A percentile compares a stretch with the other conserved stretches of the same genome.
Conservation (phyloP, 2,113 vertebrate genomes). For the Podiceps cristatus region DNA sequence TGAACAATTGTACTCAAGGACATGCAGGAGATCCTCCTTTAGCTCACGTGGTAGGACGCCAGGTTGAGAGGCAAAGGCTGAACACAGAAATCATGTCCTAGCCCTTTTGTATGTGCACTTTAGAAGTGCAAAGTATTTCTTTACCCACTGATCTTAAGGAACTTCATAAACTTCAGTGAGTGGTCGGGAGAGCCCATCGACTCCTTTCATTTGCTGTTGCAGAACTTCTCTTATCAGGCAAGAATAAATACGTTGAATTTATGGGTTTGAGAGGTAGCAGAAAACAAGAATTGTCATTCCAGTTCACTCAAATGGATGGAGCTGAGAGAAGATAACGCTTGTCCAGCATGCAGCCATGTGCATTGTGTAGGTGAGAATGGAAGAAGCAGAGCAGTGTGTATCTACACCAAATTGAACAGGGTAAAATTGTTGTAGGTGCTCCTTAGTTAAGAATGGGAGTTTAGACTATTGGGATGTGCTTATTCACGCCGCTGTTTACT, state of each 20-base stretch:
- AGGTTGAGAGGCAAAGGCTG: not conserved
- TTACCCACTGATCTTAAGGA: not conserved
- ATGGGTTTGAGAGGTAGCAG: not conserved
- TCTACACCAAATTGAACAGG: not conserved
- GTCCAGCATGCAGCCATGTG: not conserved
- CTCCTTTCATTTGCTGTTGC: not conserved
- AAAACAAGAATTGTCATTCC: not conserved
- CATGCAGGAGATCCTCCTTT: not conserved
- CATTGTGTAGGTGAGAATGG: not conserved
- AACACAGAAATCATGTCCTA: not conserved
- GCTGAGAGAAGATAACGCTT: not conserved
- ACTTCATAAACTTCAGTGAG: not conserved
- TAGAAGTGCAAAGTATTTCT: not conserved
- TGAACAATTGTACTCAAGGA: not conserved
- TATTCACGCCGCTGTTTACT: not conserved
- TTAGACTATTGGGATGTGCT: rapidly evolving
- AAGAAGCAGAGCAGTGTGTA: not conserved
- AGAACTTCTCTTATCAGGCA: not conserved
- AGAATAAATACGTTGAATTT: not conserved
- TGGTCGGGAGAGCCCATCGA: rapidly evolving
- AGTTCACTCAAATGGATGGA: not conserved
- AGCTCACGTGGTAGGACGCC: not conserved
- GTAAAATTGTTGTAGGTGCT: not conserved
- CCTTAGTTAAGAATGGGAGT: not conserved
- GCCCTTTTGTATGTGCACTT: not conserved